Evolutionary conservation across 2,113 vertebrate genomes (phyloP), one percentile per base, ranked within the genome.

Genomic region (Miniopterus natalensis): DNA sequence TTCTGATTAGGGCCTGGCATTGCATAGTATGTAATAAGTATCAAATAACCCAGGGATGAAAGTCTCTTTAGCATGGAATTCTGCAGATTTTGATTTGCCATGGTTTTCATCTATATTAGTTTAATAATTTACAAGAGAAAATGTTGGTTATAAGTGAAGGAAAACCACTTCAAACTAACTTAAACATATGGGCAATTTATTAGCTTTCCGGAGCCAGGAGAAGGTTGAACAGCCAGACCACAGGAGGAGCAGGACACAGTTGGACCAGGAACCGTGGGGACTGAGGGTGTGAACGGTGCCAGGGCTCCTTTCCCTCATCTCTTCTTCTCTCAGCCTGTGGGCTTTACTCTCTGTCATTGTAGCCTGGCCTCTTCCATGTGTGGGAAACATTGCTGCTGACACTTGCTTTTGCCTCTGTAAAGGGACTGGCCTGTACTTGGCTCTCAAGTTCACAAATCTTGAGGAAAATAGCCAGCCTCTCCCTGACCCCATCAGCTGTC

Each of bases 161-260:
- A 94, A 81, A 95, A 84, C 92, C 75, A 93, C 88, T 89, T 96
- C 95, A 92, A 96, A 94, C 71, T 13, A 61, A 42, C 27, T 74
- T 84, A 88, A 73, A 90, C 94, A 85, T 18, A 66, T 57, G 70
- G 86, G 61, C 66, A 78, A 18, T 87, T 88, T 94, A 80, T 90
- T 84, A 77, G 66, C 66, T 94, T 94, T 87, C 88, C 88, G 73
- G 89, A 93, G 47, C 71, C 63, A 55, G 80, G 55, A 61, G 31
- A 79, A 90, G 25, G 36, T 74, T 87, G 84, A 80, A 23, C 20
- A 75, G 80, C 51, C 51, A 95, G 74, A 90, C 77, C 77, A 74
- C 92, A 84, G 49, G 8, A 77, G 88, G 61, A 53, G 20, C 51
- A 84, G 73, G 70, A 83, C 78, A 23, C 83, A 80, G 80, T 84